phyloP scores from a whole-genome alignment of 1,140 invertebrate genomes.

The Heliconius congener region DNA sequence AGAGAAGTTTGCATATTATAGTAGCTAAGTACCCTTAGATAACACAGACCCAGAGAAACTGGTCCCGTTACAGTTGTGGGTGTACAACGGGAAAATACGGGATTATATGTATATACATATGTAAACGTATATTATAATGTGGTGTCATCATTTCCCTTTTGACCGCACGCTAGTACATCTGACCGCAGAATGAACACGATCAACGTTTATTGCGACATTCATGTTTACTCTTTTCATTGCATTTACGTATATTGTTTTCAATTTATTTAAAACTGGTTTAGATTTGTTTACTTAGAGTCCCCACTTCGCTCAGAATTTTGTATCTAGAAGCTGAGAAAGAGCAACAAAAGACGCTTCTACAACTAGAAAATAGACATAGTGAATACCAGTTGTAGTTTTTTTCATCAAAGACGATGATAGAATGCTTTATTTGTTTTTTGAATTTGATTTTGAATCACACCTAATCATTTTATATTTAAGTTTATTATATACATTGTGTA shows the following conservation, averaged over 20 bases:
- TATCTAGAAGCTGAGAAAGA: background rate
- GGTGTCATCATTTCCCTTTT: conserved; percentile 29
- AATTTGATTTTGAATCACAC: too few species aligned
- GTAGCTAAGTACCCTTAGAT: conserved; percentile 17
- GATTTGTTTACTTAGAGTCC: background rate
- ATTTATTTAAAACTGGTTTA: background rate
- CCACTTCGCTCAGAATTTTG: too few species aligned
- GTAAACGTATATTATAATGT: conserved; percentile 10
- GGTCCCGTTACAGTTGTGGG: conserved; percentile 23
- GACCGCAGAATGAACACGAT: conserved; percentile 33
- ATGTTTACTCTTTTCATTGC: background rate
- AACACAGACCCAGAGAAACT: conserved; percentile 26
- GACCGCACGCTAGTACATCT: conserved; percentile 37
- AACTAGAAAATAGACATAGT: too few species aligned
- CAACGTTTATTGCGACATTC: conserved; percentile 19
- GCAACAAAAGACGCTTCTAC: background rate
- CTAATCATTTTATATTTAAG: too few species aligned
- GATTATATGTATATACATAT: background rate
- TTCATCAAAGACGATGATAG: background rate
- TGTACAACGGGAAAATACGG: conserved; percentile 15
- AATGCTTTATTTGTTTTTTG: background rate
- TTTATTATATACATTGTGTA: too few species aligned
- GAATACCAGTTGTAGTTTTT: too few species aligned
- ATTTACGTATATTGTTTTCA: background rate
- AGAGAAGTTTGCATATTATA: conserved; percentile 28